A percentile compares a stretch with the other conserved stretches of the same genome.
Conservation (phyloP, 2,888 invertebrate species). For the Notodonta dromedarius region DNA sequence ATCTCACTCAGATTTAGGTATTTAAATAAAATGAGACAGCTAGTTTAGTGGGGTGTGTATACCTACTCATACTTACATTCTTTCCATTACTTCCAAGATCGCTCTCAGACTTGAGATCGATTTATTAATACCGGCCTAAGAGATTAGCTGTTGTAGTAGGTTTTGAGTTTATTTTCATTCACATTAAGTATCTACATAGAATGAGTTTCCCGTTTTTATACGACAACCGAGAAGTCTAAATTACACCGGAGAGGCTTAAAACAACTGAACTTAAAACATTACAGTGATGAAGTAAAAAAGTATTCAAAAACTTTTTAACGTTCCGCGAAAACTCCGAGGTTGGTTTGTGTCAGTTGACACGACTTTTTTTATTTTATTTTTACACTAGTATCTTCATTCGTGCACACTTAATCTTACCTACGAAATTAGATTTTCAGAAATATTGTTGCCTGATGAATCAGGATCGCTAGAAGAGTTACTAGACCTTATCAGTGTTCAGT, state of each 20-base stretch:
- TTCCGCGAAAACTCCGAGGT: conserved; percentile 47
- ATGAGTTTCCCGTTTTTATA: conserved; percentile 41
- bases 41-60: no score
- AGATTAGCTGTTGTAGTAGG: no score
- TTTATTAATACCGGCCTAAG: no score
- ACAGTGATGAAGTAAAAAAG: conserved; percentile 62
- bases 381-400: conserved; percentile 36
- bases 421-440: no score
- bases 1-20: no score
- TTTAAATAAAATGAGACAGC: no score
- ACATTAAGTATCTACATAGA: conserved; percentile 13
- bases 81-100: no score
- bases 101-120: no score
- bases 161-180: not conserved
- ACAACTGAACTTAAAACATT: conserved; percentile 61
- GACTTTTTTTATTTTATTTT: conserved; percentile 41
- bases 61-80: no score
- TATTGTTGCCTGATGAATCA: no score
- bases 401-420: not conserved
- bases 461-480: no score
- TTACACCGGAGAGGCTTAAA: conserved; percentile 49
- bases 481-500: no score
- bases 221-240: conserved; percentile 32
- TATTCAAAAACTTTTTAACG: conserved; percentile 61
- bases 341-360: conserved; percentile 50